phyloP scores from a whole-genome alignment of 2,888 invertebrate species.

The Acrobasis consociella region DNA sequence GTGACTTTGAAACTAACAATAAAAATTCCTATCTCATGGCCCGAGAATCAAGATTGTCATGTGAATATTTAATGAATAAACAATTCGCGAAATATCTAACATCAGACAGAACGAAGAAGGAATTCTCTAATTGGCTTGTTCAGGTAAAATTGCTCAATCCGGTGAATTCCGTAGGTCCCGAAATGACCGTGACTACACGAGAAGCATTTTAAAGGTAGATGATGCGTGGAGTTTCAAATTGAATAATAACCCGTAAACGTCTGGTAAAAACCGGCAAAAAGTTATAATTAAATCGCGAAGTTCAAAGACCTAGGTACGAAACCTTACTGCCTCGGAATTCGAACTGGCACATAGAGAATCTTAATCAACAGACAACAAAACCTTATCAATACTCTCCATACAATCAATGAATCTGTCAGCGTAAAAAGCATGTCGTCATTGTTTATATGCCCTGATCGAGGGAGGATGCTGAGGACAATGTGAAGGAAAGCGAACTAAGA shows the following conservation, averaged over 20 bases:
- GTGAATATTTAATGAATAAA: slow-evolving; percentile 8
- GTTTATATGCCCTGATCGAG: too few species aligned
- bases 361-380: too few species aligned
- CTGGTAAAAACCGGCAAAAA: not conserved
- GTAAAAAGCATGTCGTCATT: too few species aligned
- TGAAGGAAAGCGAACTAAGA: too few species aligned
- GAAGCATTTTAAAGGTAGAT: not conserved
- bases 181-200: slow-evolving; percentile 10
- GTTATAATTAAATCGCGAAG: not conserved
- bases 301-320: slow-evolving; percentile 3
- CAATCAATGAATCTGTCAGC: too few species aligned
- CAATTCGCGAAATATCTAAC: not conserved
- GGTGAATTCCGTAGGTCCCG: not conserved
- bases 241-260: not conserved
- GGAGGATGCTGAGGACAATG: too few species aligned
- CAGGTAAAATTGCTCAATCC: slow-evolving; percentile 15
- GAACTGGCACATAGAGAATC: not conserved
- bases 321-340: not conserved
- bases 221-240: not conserved
- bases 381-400: too few species aligned
- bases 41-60: not conserved
- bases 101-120: slow-evolving; percentile 4
- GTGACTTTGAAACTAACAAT: not conserved
- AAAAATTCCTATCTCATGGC: not conserved
- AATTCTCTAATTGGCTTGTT: slow-evolving; percentile 10